Evolutionary conservation across 2,113 vertebrate species (phyloP), one percentile per base, ranked within the genome.

Genomic region (Atractosteus spatula): DNA sequence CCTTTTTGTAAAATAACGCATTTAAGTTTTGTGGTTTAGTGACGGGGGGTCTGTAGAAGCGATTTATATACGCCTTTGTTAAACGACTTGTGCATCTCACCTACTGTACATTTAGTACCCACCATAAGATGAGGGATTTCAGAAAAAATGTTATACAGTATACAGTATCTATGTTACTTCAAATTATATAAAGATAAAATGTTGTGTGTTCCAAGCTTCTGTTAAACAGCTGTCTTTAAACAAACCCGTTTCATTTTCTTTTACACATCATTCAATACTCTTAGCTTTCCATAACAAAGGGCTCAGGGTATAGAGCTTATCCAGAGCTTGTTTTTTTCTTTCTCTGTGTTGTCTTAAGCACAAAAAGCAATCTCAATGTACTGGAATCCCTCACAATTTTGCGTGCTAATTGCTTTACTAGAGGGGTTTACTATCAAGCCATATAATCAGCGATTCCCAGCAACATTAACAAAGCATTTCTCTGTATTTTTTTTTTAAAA

Each of bases 361-460:
- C 68, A 74, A 44, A 62, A 68, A 68, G 42, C 16, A 62, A 45
- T 59, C 29, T 5, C 47, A 11, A 41, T 55, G 17, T n/a, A 69
- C 42, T n/a, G 51, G 54, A 43, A 57, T 69, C 13, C 29, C 55
- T 43, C 42, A n/a, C 44, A 29, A 8, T 65, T 55, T 54, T 17
- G 44, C 45, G 42, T 57, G 47, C 54, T 12, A 29, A 47, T 66
- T 62, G 72, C 41, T 56, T 47, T 61, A 45, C 17, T 17, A 13
- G 47, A 8, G 17, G 41, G 72, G 8, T 61, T 82, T 72, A 77
- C 78, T 80, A 55, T 64, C 62, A 78, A 43, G 13, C 57, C 66
- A 73, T 44, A 61, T 63, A 70, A 73, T 77, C 76, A 62, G 71
- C 65, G 74, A 78, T 69, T 14, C 57, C 73, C 66, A 78, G 74